Base-by-base conservation (phyloP, 2,113 vertebrate species). In the Verasper variegatus region DNA sequence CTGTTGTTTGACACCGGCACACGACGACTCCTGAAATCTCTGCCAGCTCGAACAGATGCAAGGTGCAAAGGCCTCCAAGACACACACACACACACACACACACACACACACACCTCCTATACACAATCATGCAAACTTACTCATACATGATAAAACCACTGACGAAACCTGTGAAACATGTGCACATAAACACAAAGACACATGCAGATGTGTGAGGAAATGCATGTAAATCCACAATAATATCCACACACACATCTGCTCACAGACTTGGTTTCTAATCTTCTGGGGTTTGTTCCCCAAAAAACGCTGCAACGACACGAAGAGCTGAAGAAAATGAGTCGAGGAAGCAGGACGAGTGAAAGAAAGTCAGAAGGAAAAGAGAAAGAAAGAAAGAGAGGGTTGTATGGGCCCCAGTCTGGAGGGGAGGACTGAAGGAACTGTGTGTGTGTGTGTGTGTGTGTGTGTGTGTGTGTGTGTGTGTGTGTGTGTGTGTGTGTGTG, bases 31-130 rank as follows among this genome's bases (percentile, higher is more conserved):
- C 78, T 78, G 61, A 82, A 87, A 80, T 35, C 76, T 72, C 69
- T 85, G 88, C 87, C 92, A 91, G 85, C 77, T 9, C 55, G 52
- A 83, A 81, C 91, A 92, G 92, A 93, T 93, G 91, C 85, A 91
- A 91, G 86, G 82, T 92, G 85, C 83, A 71, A 80, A 81, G 83
- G 74, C 56, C 71, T 71, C 80, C 15, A 11, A 83, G 47, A 81
- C 4, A 9, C 71, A 51, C 71, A 58, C 49, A 51, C 21, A 60
- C 49, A 67, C 21, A 27, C 27, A 59, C 57, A 51, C 71, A 37
- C 57, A 76, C 31, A 31, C 31, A 81, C 3, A 12, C 71, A 51
- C 71, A 58, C 42, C 35, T 26, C 37, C 20, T 55, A 70, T 51
- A 66, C 57, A 70, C 42, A 84, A 49, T 51, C 57, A 18, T 17